Evolutionary conservation across 2,113 vertebrate genomes (phyloP).

Genomic region (Crotophaga sulcirostris): DNA sequence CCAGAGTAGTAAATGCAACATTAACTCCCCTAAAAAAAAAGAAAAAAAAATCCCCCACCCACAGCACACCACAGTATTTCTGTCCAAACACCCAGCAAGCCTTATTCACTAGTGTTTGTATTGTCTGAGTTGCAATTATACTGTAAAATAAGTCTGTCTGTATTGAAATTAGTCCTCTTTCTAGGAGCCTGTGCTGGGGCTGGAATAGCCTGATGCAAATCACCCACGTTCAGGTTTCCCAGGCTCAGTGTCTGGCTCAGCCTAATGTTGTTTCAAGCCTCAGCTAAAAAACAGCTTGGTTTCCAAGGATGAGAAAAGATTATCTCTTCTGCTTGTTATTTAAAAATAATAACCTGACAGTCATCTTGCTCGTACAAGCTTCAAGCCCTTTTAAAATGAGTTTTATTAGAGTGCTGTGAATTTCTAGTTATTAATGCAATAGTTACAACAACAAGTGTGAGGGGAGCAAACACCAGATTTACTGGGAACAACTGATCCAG

Average conservation of each 20-base stretch:
- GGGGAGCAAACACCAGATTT: not conserved
- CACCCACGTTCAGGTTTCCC: not conserved
- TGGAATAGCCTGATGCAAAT: not conserved
- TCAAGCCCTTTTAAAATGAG: not conserved
- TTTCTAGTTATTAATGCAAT: not conserved
- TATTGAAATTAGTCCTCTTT: not conserved
- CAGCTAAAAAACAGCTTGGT: not conserved
- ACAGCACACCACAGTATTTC: not conserved
- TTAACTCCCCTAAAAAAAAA: accelerated
- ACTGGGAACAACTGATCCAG: not conserved
- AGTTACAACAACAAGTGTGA: not conserved
- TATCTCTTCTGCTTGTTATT: conserved; percentile 23
- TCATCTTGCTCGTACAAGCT: not conserved
- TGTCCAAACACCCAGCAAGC: not conserved
- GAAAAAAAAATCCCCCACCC: not conserved
- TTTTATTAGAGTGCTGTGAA: not conserved
- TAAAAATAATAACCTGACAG: conserved; percentile 25
- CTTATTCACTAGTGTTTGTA: not conserved
- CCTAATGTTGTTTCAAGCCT: conserved; percentile 17
- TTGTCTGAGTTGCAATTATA: not conserved
- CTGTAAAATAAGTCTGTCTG: not conserved
- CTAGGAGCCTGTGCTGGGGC: not conserved
- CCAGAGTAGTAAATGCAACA: not conserved
- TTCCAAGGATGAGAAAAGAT: conserved; percentile 35
- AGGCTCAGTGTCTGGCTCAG: conserved; percentile 1